Base-by-base conservation (phyloP, 2,113 vertebrate species). In the Gymnobelideus leadbeateri region DNA sequence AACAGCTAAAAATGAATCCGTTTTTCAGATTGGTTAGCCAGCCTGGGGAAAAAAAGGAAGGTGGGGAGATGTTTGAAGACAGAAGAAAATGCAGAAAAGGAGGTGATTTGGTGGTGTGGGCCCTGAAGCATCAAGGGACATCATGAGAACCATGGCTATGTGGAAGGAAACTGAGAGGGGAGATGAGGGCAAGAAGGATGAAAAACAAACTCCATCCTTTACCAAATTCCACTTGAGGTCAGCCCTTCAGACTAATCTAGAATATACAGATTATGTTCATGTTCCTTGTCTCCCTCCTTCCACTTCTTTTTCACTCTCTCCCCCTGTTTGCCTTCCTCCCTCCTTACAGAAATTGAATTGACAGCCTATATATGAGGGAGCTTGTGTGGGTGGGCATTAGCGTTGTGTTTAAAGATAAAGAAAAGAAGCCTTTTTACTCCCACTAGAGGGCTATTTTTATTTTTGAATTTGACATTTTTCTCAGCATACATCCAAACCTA, bases 361-460 rank as follows among this genome's bases (percentile, higher is more conserved):
- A 84, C 68, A 84, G 68, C 68, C n/a, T 84, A 84, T 52, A 92
- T 95, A 31, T 93, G 92, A 96, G 77, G 24, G 25, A 25, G 1
- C 0, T 0, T 51, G 92, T 25, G 68, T 68, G 84, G 8, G 28
- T 89, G 93, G 28, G 46, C 4, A 28, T 43, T 25, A n/a, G 49
- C 0, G 1, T 3, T 28, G 16, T 16, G 19, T 43, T 37, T 25
- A 91, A 92, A 89, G 25, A 23, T 46, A 43, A 94, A 93, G 94
- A 51, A 93, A 61, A 37, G 16, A 52, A 37, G 43, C 23, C 0
- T 3, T 91, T 8, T 23, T 4, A 12, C 31, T 31, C 77, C 37
- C 7, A 37, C 55, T 4, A 61, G 47, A 77, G 8, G 3, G 92
- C 7, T 0, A 12, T 50, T 84, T 89, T 49, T 46, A n/a, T 26